Evolutionary conservation across 2,888 invertebrate species (phyloP).

Genomic region (Parascotia fuliginaria): DNA sequence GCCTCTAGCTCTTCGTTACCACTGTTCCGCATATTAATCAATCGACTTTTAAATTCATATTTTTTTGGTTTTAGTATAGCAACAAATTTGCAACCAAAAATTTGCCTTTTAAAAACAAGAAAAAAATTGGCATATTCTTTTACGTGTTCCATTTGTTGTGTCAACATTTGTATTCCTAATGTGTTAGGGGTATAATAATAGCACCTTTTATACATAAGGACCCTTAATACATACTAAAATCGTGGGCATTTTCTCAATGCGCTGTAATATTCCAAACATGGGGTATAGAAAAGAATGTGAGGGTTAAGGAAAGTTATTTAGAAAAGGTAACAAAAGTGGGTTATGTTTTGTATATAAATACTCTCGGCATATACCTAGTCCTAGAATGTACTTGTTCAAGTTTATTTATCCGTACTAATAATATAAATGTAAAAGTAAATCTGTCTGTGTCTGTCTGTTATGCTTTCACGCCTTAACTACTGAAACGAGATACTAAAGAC

Average conservation of each 20-base stretch:
- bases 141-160: slow-evolving; percentile 50
- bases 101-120: slow-evolving; percentile 7
- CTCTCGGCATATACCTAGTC: too few relatives aligned
- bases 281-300: slow-evolving; percentile 1
- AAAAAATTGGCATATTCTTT: slow-evolving; percentile 38
- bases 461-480: too few relatives aligned
- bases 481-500: too few relatives aligned
- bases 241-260: slow-evolving; percentile 2
- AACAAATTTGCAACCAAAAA: neutral
- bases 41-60: too few relatives aligned
- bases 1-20: too few relatives aligned
- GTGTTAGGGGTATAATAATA: slow-evolving; percentile 34
- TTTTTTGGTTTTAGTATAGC: neutral
- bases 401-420: too few relatives aligned
- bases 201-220: slow-evolving; percentile 13
- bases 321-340: neutral
- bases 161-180: slow-evolving; percentile 48
- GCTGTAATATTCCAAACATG: neutral
- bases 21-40: too few relatives aligned
- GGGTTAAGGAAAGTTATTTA: neutral
- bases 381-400: too few relatives aligned
- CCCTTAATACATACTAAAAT: slow-evolving; percentile 25
- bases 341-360: neutral
- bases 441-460: too few relatives aligned
- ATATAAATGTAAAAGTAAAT: too few relatives aligned